A percentile compares a stretch with the other conserved stretches of the same genome.
Evolutionary conservation across 2,888 invertebrate species (phyloP).

Genomic region (Tholera decimalis): DNA sequence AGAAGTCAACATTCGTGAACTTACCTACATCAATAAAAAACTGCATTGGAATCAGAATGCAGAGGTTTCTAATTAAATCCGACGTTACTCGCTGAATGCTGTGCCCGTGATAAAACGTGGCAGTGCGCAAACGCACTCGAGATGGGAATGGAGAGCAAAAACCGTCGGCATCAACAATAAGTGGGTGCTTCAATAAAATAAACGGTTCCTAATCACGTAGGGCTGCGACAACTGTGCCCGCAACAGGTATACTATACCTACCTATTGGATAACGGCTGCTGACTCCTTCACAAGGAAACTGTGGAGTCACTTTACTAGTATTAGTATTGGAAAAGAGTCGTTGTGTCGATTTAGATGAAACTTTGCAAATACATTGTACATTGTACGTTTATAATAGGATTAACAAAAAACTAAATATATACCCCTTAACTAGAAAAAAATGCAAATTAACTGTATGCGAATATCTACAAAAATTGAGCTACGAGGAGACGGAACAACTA

Average conservation of each 20-base stretch:
- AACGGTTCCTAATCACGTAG: constrained; percentile 80
- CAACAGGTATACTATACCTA: constrained; percentile 59
- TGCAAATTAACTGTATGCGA: no score
- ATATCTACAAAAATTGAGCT: no score
- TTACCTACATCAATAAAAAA: constrained; percentile 60
- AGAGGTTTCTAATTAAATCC: constrained; percentile 76
- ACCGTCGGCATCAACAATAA: constrained; percentile 75
- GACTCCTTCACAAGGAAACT: constrained; percentile 49
- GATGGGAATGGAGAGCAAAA: constrained; percentile 75
- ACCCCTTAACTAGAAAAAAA: no score
- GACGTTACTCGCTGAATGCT: constrained; percentile 73
- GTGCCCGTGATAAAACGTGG: constrained; percentile 70
- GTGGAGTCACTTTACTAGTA: constrained; percentile 46
- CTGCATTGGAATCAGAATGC: constrained; percentile 65
- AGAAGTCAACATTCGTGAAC: constrained; percentile 36
- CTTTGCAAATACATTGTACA: no score
- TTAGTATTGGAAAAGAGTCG: constrained; percentile 6
- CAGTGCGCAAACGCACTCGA: constrained; percentile 72
- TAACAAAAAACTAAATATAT: no score
- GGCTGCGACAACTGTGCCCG: constrained; percentile 66
- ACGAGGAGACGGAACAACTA: no score
- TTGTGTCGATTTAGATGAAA: not conserved
- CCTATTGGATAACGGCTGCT: constrained; percentile 61
- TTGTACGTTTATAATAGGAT: no score
- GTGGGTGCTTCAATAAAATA: constrained; percentile 85